phyloP scores from a whole-genome alignment of 53 echinoderm and acorn worm genomes.

The Paracentrotus lividus region DNA sequence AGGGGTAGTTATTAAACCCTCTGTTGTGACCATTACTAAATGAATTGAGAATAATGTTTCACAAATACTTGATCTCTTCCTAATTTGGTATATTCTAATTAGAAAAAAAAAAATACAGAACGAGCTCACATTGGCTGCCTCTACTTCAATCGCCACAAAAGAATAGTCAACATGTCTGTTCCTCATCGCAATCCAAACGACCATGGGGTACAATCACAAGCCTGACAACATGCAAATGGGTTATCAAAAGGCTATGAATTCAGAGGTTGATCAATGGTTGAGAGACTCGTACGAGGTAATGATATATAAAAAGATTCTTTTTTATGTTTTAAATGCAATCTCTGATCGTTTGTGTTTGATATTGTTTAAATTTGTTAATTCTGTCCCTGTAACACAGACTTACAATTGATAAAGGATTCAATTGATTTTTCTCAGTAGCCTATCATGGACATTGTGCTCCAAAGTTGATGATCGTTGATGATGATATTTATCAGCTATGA shows the following conservation, averaged over 20 bases:
- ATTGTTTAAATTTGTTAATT: no score
- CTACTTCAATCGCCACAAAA: background rate
- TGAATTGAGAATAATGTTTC: background rate
- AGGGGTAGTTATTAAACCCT: no score
- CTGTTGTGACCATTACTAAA: background rate
- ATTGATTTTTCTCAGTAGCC: background rate
- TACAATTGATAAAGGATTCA: no score
- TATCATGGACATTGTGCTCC: background rate
- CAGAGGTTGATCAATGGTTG: constrained; percentile 88
- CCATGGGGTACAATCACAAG: constrained; percentile 99
- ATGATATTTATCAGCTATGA: no score
- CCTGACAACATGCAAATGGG: constrained; percentile 92
- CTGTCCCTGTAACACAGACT: no score
- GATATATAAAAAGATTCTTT: background rate
- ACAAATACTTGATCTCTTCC: background rate
- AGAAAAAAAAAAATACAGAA: background rate
- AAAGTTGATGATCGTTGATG: no score
- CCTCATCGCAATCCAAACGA: constrained; percentile 89
- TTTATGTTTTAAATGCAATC: background rate
- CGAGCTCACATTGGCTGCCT: background rate
- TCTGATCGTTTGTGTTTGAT: no score
- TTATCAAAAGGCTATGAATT: constrained; percentile 82
- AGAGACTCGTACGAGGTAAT: constrained; percentile 80
- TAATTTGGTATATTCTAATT: background rate
- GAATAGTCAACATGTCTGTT: constrained; percentile 59